These are phyloP conservation scores for Ptychobarbus kaznakovi DNA, from an alignment of 2,797 vertebrate species.

Conservation along the genomic window DNA sequence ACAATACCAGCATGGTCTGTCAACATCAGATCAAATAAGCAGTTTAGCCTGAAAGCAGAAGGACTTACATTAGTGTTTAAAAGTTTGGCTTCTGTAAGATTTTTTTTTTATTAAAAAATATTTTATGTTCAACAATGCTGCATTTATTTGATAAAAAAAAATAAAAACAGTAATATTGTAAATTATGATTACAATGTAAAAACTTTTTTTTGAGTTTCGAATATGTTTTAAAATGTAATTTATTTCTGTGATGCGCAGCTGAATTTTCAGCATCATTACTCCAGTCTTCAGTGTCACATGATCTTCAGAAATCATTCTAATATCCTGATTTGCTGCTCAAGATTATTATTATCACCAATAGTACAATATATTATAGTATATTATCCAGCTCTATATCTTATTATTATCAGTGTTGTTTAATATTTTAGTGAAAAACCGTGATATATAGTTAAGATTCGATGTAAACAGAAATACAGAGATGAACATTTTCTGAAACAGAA, in stretches of 20 bases:
- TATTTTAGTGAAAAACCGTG: background rate
- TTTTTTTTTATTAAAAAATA: background rate
- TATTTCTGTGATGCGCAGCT: background rate
- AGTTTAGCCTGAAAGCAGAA: background rate
- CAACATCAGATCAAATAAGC: background rate
- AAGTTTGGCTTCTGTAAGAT: background rate
- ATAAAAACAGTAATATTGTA: background rate
- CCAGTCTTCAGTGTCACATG: background rate
- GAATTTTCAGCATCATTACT: background rate
- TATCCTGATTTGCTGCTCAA: background rate
- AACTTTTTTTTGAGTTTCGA: background rate
- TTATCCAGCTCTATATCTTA: background rate
- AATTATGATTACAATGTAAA: background rate
- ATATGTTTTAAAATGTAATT: background rate
- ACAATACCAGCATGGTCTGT: background rate
- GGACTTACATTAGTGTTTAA: background rate
- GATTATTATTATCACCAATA: background rate
- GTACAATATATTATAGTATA: background rate
- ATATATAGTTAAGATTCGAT: background rate
- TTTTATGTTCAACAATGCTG: background rate
- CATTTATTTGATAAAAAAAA: background rate
- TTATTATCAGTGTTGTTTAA: background rate
- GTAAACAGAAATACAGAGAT: background rate
- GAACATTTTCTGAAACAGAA: background rate
- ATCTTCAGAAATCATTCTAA: background rate